Evolutionary conservation across 2,888 invertebrate species (phyloP).

Genomic region (Mimumesa dahlbomi): DNA sequence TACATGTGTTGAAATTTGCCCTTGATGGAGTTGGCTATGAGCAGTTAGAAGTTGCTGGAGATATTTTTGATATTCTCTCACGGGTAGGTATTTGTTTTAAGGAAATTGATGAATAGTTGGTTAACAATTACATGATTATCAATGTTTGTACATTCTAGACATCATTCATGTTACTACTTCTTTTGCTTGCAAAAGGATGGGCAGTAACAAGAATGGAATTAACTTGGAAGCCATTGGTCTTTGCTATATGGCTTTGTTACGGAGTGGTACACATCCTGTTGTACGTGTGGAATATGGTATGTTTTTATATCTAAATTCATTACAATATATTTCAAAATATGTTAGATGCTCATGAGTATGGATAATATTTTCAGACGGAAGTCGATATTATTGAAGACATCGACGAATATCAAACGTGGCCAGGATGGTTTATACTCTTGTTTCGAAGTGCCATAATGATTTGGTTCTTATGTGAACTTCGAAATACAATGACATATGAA

Average conservation of each 20-base stretch:
- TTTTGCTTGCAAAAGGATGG: conserved; percentile 98
- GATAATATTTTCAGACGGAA: conserved; percentile 87
- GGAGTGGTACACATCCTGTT: conserved; percentile 94
- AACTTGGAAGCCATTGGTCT: conserved; percentile 91
- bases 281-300: conserved; percentile 97
- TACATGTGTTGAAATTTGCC: conserved; percentile 94
- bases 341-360: conserved; percentile 9
- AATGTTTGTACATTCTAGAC: conserved; percentile 83
- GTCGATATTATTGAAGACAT: conserved; percentile 97
- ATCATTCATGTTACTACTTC: conserved; percentile 94
- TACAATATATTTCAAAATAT: neutral
- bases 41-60: conserved; percentile 91
- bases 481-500: conserved; percentile 90
- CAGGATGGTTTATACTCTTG: conserved; percentile 95
- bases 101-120: neutral
- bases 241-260: conserved; percentile 95
- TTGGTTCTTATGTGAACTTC: conserved; percentile 91
- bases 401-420: conserved; percentile 98
- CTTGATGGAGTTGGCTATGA: conserved; percentile 94
- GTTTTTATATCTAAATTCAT: neutral
- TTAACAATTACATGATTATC: neutral
- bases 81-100: conserved; percentile 83
- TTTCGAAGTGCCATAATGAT: conserved; percentile 92
- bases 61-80: conserved; percentile 95
- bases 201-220: conserved; percentile 95